Conservation (phyloP, 2,888 invertebrate genomes). For the Scelioninae gen. 2 region DNA sequence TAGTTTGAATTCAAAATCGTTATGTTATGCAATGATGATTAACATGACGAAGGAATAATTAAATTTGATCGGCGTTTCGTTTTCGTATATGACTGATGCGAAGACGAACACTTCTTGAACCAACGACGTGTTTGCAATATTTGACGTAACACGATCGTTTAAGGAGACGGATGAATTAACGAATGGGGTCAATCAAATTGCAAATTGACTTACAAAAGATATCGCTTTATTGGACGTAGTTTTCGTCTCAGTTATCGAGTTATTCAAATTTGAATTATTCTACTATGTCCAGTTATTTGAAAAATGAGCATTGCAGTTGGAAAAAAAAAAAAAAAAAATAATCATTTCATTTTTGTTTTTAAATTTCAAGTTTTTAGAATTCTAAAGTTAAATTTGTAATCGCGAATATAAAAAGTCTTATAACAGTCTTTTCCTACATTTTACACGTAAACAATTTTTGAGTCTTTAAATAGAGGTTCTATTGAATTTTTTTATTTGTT, state of each 20-base stretch:
- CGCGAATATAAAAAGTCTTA: too few relatives aligned
- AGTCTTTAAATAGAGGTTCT: too few relatives aligned
- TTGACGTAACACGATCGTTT: constrained; percentile 37
- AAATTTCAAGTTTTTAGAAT: too few relatives aligned
- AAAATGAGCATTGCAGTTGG: too few relatives aligned
- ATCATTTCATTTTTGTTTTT: too few relatives aligned
- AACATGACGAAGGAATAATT: background rate
- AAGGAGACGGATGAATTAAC: constrained; percentile 36
- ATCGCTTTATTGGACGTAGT: constrained; percentile 9
- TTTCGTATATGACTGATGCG: background rate
- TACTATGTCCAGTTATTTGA: background rate
- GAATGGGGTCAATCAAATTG: constrained; percentile 42
- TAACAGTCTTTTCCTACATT: too few relatives aligned
- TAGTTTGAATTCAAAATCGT: too few relatives aligned
- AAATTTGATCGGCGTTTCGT: background rate
- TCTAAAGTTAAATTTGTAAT: too few relatives aligned
- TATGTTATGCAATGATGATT: too few relatives aligned
- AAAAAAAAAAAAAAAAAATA: too few relatives aligned
- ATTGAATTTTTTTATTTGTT: too few relatives aligned
- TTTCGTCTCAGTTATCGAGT: background rate
- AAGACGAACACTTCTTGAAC: constrained; percentile 3
- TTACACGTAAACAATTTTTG: too few relatives aligned
- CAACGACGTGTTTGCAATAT: constrained; percentile 16
- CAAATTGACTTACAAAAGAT: constrained; percentile 40
- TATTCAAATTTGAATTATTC: constrained; percentile 6